Evolutionary conservation across 2,888 invertebrate genomes (phyloP).

Genomic region (Chrysolina haemoptera): DNA sequence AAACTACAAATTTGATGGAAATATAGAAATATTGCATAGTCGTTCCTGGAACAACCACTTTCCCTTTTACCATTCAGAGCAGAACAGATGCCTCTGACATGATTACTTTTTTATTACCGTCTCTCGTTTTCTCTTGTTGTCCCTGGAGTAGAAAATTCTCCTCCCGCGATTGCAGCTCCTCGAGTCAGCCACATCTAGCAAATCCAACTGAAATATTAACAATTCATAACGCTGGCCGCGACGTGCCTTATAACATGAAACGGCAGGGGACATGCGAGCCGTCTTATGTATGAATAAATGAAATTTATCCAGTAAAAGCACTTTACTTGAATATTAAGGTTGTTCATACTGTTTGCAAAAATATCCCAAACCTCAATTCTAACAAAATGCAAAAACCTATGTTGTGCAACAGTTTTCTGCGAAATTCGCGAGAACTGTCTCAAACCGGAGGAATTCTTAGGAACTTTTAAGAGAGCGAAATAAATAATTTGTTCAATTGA

Average conservation of each 20-base stretch:
- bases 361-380: too few species aligned
- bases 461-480: too few species aligned
- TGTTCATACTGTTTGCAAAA: not conserved
- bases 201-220: constrained; percentile 58
- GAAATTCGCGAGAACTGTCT: too few species aligned
- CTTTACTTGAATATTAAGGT: constrained; percentile 39
- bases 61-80: constrained; percentile 48
- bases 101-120: constrained; percentile 53
- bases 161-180: constrained; percentile 56
- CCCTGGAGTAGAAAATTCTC: constrained; percentile 55
- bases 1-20: too few species aligned
- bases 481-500: too few species aligned
- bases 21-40: not conserved
- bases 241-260: constrained; percentile 52
- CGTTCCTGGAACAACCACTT: constrained; percentile 38
- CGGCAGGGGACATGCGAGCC: constrained; percentile 47
- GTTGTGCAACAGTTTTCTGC: too few species aligned
- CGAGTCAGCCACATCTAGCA: constrained; percentile 41
- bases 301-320: constrained; percentile 43
- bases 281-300: constrained; percentile 56
- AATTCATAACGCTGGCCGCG: constrained; percentile 61
- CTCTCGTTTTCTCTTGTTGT: constrained; percentile 53
- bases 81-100: constrained; percentile 53
- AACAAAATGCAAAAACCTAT: too few species aligned
- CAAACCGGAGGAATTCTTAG: too few species aligned